Conservation (phyloP, 2,113 vertebrate genomes). For the Chamaetylas fuelleborni region DNA sequence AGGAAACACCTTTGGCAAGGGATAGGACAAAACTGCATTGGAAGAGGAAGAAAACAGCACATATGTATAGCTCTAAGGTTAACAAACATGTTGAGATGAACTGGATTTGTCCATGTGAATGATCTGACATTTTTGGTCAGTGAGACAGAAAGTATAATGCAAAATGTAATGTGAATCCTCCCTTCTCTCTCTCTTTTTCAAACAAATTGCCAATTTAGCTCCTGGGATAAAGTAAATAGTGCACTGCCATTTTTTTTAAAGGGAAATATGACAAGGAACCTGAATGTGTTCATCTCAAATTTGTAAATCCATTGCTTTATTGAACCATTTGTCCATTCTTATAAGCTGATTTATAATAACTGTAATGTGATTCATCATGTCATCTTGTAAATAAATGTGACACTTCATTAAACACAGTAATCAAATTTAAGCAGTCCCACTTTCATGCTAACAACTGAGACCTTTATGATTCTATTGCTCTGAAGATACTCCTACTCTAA, state of each 20-base stretch:
- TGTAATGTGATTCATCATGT: conserved; percentile 72
- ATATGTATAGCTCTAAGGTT: neutral
- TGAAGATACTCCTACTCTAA: conserved; percentile 51
- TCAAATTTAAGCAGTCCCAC: conserved; percentile 74
- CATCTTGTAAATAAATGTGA: conserved; percentile 77
- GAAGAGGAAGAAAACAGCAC: neutral
- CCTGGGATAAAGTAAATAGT: conserved; percentile 38
- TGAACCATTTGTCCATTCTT: conserved; percentile 71
- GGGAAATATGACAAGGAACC: conserved; percentile 28
- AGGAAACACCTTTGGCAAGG: neutral
- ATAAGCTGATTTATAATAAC: conserved; percentile 70
- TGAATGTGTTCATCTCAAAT: conserved; percentile 33
- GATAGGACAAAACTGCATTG: neutral
- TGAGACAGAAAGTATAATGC: conserved; percentile 1
- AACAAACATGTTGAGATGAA: conserved; percentile 29
- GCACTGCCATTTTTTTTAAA: conserved; percentile 12
- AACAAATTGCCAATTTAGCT: conserved; percentile 56
- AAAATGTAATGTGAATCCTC: neutral
- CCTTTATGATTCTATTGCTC: conserved; percentile 55
- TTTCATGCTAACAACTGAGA: conserved; percentile 68
- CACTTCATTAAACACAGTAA: conserved; percentile 82
- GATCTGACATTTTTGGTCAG: conserved; percentile 53
- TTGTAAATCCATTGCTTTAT: conserved; percentile 58
- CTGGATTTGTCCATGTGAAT: conserved; percentile 49
- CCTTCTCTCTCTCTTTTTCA: neutral